phyloP scores from a whole-genome alignment of 2,113 vertebrate species.

The Aleadryas rufinucha region DNA sequence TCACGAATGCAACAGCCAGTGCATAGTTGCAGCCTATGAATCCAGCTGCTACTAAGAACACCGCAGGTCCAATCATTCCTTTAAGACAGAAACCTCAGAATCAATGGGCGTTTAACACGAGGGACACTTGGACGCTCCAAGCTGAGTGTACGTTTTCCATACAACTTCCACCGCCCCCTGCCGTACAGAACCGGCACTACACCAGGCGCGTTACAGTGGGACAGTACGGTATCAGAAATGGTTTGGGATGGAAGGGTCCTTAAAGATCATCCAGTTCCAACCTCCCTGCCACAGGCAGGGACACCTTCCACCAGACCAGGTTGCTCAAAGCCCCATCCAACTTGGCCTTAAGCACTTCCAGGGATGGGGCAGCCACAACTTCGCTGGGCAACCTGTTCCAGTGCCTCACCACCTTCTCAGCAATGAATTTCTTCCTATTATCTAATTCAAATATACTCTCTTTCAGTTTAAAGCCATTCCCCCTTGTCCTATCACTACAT shows the following conservation, averaged over 20 bases:
- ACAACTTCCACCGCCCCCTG: slow-evolving; percentile 43
- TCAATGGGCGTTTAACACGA: background rate
- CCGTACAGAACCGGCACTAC: background rate
- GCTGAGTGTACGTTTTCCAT: fast-evolving
- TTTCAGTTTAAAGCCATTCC: background rate
- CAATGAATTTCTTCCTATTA: background rate
- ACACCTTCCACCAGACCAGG: background rate
- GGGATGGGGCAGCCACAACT: background rate
- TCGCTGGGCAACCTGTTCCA: background rate
- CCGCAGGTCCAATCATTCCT: slow-evolving; percentile 93
- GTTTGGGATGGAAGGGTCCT: fast-evolving
- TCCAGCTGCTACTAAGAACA: slow-evolving; percentile 89
- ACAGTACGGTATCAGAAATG: fast-evolving
- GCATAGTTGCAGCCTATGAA: slow-evolving; percentile 87
- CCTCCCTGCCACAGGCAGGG: too few relatives aligned
- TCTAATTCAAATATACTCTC: background rate
- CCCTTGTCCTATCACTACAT: background rate
- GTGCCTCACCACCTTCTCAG: background rate
- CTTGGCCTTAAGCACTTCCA: background rate
- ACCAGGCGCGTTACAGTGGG: background rate
- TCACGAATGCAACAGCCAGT: slow-evolving; percentile 87
- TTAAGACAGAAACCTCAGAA: background rate
- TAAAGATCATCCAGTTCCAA: background rate
- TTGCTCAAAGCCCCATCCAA: background rate
- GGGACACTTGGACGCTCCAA: background rate